A percentile compares a stretch with the other conserved stretches of the same genome.
Evolutionary conservation across 2,113 vertebrate species (phyloP).

Genomic region (Lota lota): DNA sequence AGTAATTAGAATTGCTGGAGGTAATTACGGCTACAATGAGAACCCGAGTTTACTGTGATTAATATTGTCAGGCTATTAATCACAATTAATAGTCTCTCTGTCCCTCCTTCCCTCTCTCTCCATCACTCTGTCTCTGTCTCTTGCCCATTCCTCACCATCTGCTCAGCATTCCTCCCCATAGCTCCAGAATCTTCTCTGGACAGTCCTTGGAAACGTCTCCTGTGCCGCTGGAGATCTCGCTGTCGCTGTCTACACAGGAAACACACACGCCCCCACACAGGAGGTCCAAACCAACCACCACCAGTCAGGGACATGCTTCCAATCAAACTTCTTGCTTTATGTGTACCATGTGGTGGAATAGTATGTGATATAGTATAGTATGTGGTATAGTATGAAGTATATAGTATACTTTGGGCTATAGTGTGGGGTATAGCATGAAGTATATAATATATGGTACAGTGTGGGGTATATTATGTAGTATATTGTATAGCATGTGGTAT

Average conservation of each 20-base stretch:
- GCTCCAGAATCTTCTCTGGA: constrained; percentile 95
- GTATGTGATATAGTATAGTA: too few species aligned
- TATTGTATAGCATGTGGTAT: too few species aligned
- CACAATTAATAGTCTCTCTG: not conserved
- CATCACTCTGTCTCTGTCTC: not conserved
- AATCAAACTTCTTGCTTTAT: not conserved
- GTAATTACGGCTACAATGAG: too few species aligned
- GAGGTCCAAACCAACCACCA: not conserved
- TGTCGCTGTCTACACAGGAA: constrained; percentile 87
- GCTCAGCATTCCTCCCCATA: constrained; percentile 91
- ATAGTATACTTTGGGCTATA: too few species aligned
- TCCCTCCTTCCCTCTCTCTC: not conserved
- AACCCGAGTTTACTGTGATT: not conserved
- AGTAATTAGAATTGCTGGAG: not conserved
- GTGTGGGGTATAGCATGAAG: too few species aligned
- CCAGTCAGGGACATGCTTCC: not conserved
- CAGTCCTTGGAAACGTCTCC: constrained; percentile 98
- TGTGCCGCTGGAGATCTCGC: constrained; percentile 94
- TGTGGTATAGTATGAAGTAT: too few species aligned
- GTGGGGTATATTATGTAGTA: too few species aligned
- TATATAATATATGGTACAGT: too few species aligned
- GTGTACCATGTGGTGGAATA: not conserved
- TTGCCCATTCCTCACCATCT: constrained; percentile 80
- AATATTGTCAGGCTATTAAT: not conserved
- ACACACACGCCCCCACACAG: not conserved